Evolutionary conservation across 2,888 invertebrate genomes (phyloP), one percentile per base, ranked within the genome.

Genomic region (Melanchra persicariae): DNA sequence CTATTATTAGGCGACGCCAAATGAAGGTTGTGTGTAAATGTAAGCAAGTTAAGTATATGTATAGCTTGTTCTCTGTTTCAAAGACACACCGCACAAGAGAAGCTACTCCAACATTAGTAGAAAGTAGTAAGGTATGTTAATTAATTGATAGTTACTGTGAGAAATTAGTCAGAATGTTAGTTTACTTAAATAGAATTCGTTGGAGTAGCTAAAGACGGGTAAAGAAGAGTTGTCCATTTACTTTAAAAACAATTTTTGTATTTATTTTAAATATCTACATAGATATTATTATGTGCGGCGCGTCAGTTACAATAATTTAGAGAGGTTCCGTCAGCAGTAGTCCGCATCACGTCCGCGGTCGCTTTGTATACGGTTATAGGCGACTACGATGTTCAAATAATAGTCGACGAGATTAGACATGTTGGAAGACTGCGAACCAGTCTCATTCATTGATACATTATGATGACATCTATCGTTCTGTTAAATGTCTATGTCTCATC

Each of bases 261-360:
- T 45, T 0, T 30, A 17, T 2, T 43, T 30, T 22, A n/a, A n/a
- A n/a, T n/a, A n/a, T n/a, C n/a, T n/a, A n/a, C n/a, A n/a, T n/a
- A n/a, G n/a, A n/a, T n/a, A n/a, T 5, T 7, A 24, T 55, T 43
- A 4, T 77, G 70, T 84, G 81, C 66, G 62, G 69, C 64, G 66
- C 61, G 72, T 77, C 51, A 61, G 34, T 66, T 80, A 79, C 79
- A 81, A 77, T 74, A 82, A 77, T 81, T 76, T 80, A 64, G 65
- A 74, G 62, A 78, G 47, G 52, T 58, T 66, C 26, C 54, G 74
- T 71, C 52, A 66, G 66, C 75, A 79, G 74, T 68, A 72, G 66
- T 51, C 66, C 66, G 79, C 74, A 55, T 74, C 72, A 65, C 69
- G 74, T 60, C 73, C 51, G 57, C 75, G 64, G 70, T 63, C 73